phyloP scores from a whole-genome alignment of 2,113 vertebrate species.

The Scopus umbretta region DNA sequence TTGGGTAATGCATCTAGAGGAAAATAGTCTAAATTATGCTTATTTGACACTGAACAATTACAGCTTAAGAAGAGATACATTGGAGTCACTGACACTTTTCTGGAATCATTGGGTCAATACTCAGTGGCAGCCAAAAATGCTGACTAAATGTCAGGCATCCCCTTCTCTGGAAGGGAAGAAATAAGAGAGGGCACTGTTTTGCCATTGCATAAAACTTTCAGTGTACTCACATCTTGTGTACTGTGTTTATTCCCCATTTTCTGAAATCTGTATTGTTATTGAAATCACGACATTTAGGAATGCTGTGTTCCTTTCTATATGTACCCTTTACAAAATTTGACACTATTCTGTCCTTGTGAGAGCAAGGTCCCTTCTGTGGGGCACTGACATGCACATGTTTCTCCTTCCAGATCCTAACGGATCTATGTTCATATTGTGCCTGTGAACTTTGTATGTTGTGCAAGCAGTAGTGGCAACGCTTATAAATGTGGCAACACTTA shows the following conservation, averaged over 20 bases:
- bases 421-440: neutral
- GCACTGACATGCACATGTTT: accelerated
- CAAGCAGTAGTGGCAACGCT: neutral
- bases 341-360: accelerated
- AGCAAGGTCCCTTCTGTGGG: neutral
- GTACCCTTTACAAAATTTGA: neutral
- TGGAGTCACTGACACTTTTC: neutral
- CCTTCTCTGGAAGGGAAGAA: neutral
- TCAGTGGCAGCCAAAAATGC: neutral
- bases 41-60: neutral
- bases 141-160: neutral
- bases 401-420: neutral
- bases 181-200: neutral
- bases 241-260: neutral
- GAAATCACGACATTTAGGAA: accelerated
- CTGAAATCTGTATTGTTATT: neutral
- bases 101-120: neutral
- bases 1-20: neutral
- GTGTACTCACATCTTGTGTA: too few species aligned
- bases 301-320: neutral
- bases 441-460: neutral
- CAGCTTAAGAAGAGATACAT: neutral
- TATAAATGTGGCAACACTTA: too few species aligned
- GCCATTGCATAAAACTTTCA: too few species aligned
- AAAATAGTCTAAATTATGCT: neutral